Evolutionary conservation across 2,888 invertebrate species (phyloP).

Genomic region (Agonopterix alstromeriana): DNA sequence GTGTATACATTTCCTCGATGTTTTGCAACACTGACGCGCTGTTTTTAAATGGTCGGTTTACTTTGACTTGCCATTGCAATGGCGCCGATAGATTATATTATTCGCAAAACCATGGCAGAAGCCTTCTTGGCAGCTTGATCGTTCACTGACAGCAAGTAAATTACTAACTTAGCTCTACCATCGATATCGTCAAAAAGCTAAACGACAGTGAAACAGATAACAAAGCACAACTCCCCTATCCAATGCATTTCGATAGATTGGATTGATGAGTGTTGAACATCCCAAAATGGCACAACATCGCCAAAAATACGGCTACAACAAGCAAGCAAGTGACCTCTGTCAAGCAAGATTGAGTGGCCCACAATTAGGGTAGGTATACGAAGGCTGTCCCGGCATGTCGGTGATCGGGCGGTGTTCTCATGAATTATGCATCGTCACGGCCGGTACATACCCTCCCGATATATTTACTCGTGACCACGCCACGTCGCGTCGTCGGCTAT

Average conservation of each 20-base stretch:
- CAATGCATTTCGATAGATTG: background rate
- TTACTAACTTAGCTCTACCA: background rate
- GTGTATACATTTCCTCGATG: too few species aligned
- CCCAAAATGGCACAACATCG: background rate
- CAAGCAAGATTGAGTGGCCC: conserved; percentile 36
- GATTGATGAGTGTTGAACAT: background rate
- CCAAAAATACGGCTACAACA: background rate
- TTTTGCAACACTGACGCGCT: too few species aligned
- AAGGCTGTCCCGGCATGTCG: conserved; percentile 31
- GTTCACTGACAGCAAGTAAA: too few species aligned
- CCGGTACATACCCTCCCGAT: conserved; percentile 28
- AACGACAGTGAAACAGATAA: background rate
- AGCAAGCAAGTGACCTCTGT: conserved; percentile 1
- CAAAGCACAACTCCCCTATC: background rate
- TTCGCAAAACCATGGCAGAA: too few species aligned
- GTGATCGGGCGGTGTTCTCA: conserved; percentile 43
- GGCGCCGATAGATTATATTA: too few species aligned
- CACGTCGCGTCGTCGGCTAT: conserved; percentile 23
- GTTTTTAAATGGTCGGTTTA: too few species aligned
- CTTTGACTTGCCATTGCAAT: too few species aligned
- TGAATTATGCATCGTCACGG: conserved; percentile 56
- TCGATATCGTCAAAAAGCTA: background rate
- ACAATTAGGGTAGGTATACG: conserved; percentile 35
- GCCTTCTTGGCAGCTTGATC: too few species aligned
- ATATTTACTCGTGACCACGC: conserved; percentile 52